Evolutionary conservation across 2,797 vertebrate species (phyloP), one percentile per base, ranked within the genome.

Genomic region (Otus scops): DNA sequence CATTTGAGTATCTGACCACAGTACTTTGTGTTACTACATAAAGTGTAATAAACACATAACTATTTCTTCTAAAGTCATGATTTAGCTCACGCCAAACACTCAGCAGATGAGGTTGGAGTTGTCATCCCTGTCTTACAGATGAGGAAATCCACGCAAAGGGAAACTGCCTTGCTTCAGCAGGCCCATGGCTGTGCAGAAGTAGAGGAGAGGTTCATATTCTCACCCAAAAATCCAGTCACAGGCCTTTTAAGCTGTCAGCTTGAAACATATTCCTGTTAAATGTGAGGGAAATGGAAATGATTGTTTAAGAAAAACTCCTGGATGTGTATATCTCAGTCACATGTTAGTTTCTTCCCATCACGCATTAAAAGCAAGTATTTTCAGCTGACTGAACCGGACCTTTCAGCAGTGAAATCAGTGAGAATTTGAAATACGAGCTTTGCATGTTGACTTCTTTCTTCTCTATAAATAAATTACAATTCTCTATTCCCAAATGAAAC

Each of bases 21-120:
- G 63, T 30, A 15, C 17, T 47, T n/a, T 7, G 6, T 0, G 0
- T 64, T 61, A 7, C 38, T 61, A 30, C 8, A 23, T 30, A 8
- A 79, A 48, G 11, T 36, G 48, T 10, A 61, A 57, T 13, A 48
- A 86, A 61, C 9, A 17, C 0, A 0, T 28, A 54, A 45, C 15
- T 36, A 10, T 65, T 77, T 51, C 20, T 54, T 64, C 43, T 87
- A 10, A 34, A 60, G 57, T 24, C 28, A 45, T 36, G 23, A 28
- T 51, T 43, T 86, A 57, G 48, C 57, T 86, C 32, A 15, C 34
- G 26, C 39, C 34, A 34, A 83, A n/a, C 47, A 51, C 67, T 43
- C 36, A 28, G 27, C 38, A 92, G 68, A 54, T 34, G 36, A 88
- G 23, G 28, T 5, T 56, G 41, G 56, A 67, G 23, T 30, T 73